Base-by-base conservation (phyloP, 2,113 vertebrate genomes). In the Plecturocebus donacophilus region DNA sequence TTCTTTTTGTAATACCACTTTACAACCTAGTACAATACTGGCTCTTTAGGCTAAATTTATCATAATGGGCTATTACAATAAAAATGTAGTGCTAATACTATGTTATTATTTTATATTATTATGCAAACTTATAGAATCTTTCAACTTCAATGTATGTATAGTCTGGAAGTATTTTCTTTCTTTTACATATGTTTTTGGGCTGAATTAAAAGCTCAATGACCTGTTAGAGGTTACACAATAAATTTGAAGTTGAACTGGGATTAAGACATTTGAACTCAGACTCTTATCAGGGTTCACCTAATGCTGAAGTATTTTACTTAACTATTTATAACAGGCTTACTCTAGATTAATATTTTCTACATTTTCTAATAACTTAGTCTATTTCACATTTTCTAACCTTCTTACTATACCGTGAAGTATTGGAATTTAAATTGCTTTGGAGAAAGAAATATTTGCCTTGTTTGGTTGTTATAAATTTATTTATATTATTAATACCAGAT, bases 401-500 rank as follows among this genome's bases (percentile, higher is more conserved):
- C 87, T 87, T 91, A 75, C 38, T 66, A 27, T 19, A 61, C 76
- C 32, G 16, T 25, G 73, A 96, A 96, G 6, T 71, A 54, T 25
- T 95, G 38, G 86, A 82, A 97, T 94, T 85, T 35, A 90, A 80
- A 79, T 95, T 97, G n/a, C 30, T 97, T 97, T 96, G 77, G 73
- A 97, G 91, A 58, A 96, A 90, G 73, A 95, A 92, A 64, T 66
- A 27, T 45, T 71, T 97, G 47, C 38, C 16, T 98, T 96, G 58
- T 96, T 97, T 98, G 82, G 40, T 90, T 96, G 71, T 97, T 96
- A 94, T 95, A 70, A 98, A 97, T 95, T 97, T 97, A 97, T 97
- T 98, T 90, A 96, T 86, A 61, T 61, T 98, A 92, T 98, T 98
- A 98, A 97, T 61, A 97, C 93, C 87, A 96, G 54, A 76, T 98